Conservation (phyloP, 2,797 vertebrate genomes). For the Mastacembelus armatus region DNA sequence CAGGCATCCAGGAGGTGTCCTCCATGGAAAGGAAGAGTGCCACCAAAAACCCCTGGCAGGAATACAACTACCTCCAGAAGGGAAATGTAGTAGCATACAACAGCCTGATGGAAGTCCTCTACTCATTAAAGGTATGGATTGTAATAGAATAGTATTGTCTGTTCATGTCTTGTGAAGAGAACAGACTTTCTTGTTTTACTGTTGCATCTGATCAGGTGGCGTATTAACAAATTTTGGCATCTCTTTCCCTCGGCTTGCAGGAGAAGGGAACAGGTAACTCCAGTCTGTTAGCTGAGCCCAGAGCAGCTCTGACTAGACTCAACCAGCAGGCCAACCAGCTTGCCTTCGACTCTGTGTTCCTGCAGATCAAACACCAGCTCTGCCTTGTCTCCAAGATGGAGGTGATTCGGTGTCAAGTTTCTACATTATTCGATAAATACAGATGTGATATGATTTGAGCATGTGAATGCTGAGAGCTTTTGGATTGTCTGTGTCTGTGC, state of each 20-base stretch:
- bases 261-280: slow-evolving; percentile 93
- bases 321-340: slow-evolving; percentile 97
- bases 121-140: slow-evolving; percentile 93
- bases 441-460: slow-evolving; percentile 38
- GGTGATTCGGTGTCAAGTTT: slow-evolving; percentile 80
- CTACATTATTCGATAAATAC: slow-evolving; percentile 22
- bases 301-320: slow-evolving; percentile 88
- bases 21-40: slow-evolving; percentile 86
- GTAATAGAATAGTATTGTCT: too few relatives aligned
- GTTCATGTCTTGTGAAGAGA: neutral
- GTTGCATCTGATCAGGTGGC: neutral
- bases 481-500: neutral
- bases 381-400: slow-evolving; percentile 90
- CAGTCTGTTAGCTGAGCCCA: slow-evolving; percentile 85
- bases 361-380: slow-evolving; percentile 97
- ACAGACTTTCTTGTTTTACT: neutral
- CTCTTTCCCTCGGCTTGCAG: slow-evolving; percentile 69
- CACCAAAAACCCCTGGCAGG: slow-evolving; percentile 95
- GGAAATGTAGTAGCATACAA: slow-evolving; percentile 89
- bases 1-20: slow-evolving; percentile 89
- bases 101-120: slow-evolving; percentile 94
- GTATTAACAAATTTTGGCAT: neutral
- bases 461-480: slow-evolving; percentile 21
- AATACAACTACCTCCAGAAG: slow-evolving; percentile 95
- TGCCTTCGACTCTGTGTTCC: slow-evolving; percentile 97